These are phyloP conservation scores for Macrotus californicus DNA, from an alignment of 2,113 vertebrate species.

Conservation along the genomic window DNA sequence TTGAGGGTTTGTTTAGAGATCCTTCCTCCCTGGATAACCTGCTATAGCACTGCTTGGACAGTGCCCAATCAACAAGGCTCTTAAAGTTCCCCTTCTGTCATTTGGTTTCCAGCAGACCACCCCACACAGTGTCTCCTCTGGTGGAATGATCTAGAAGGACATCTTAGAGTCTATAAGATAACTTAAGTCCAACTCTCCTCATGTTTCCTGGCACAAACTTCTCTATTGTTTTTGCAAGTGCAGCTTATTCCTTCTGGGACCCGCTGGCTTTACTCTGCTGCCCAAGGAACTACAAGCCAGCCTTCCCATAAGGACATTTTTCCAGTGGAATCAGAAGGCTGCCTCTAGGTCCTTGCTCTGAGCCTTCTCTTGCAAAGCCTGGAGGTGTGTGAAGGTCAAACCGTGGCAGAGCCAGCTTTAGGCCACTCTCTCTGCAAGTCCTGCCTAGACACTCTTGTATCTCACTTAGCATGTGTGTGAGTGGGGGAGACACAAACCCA, in stretches of 20 bases:
- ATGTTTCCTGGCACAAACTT: not conserved
- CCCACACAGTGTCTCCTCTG: not conserved
- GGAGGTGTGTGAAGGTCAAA: not conserved
- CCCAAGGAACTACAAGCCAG: not conserved
- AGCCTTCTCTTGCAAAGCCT: not conserved
- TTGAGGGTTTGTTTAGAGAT: not conserved
- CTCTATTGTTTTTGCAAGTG: not conserved
- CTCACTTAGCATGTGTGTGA: slow-evolving; percentile 20
- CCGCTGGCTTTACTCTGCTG: not conserved
- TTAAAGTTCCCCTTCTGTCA: not conserved
- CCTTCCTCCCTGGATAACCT: not conserved
- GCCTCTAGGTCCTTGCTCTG: not conserved
- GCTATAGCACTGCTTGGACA: not conserved
- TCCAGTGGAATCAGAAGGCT: not conserved
- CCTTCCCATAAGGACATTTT: not conserved
- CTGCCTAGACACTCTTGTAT: not conserved
- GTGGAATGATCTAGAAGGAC: not conserved
- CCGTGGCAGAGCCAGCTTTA: not conserved
- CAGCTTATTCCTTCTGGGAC: not conserved
- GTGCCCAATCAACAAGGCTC: not conserved
- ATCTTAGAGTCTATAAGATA: not conserved
- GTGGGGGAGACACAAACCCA: not conserved
- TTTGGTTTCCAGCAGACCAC: not conserved
- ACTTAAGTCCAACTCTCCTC: not conserved
- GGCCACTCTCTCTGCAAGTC: not conserved